phyloP scores from a whole-genome alignment of 2,113 vertebrate species.

The Alaudala cheleensis region DNA sequence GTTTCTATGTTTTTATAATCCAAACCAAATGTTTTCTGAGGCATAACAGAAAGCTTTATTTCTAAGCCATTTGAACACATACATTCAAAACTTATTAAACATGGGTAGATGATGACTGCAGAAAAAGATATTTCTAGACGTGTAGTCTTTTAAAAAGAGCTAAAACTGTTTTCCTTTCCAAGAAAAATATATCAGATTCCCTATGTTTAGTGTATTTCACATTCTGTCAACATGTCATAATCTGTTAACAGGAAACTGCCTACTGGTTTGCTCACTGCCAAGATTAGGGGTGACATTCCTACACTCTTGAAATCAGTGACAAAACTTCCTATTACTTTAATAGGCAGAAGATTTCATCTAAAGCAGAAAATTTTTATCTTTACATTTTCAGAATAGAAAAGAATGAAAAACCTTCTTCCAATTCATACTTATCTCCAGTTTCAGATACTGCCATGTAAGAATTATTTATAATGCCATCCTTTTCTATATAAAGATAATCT shows the following conservation, averaged over 20 bases:
- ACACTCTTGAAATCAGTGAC: neutral
- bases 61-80: neutral
- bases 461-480: neutral
- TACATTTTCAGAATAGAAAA: neutral
- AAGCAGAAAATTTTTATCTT: neutral
- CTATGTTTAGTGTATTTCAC: neutral
- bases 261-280: neutral
- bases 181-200: slow-evolving; percentile 20
- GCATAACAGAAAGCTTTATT: neutral
- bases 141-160: slow-evolving; percentile 4
- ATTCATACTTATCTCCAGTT: neutral
- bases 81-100: neutral
- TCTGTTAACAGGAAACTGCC: slow-evolving; percentile 17
- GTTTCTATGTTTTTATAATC: neutral
- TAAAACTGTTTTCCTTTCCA: neutral
- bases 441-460: neutral
- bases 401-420: neutral
- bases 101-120: neutral
- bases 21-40: slow-evolving; percentile 22
- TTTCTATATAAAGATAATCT: neutral
- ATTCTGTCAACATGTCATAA: slow-evolving; percentile 32
- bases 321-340: slow-evolving; percentile 4
- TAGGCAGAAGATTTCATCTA: neutral
- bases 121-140: neutral
- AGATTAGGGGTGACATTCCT: slow-evolving; percentile 8